These are phyloP conservation scores for Hydroisotoma schaefferi DNA, from an alignment of 2,888 invertebrate species.

Conservation along the genomic window DNA sequence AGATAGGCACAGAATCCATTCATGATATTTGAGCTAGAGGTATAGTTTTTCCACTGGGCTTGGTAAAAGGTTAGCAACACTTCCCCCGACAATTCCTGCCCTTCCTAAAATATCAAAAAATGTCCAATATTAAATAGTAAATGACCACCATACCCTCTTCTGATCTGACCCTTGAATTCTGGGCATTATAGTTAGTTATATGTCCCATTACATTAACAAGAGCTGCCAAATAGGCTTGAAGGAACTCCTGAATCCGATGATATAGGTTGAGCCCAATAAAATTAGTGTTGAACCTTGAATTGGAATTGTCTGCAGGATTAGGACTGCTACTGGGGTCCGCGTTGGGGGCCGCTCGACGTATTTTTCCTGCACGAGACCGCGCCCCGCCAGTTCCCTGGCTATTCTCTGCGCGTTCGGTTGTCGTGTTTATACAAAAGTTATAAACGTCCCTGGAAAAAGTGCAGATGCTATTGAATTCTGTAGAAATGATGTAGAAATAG, in stretches of 20 bases:
- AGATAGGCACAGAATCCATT: slow-evolving; percentile 38
- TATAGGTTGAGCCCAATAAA: slow-evolving; percentile 34
- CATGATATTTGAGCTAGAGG: slow-evolving; percentile 36
- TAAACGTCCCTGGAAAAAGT: slow-evolving; percentile 22
- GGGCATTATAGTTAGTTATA: neutral
- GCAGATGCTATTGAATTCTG: neutral
- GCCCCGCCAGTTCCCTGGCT: neutral
- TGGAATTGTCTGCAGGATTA: slow-evolving; percentile 1
- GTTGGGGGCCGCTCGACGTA: slow-evolving; percentile 9
- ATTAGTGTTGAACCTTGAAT: slow-evolving; percentile 11
- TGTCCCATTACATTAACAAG: slow-evolving; percentile 11
- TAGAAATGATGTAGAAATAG: neutral
- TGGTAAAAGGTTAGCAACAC: slow-evolving; percentile 22
- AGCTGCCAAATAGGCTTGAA: slow-evolving; percentile 21
- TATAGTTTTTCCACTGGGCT: slow-evolving; percentile 27
- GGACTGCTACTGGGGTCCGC: slow-evolving; percentile 7
- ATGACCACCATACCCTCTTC: too few species aligned
- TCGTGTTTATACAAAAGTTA: slow-evolving; percentile 30
- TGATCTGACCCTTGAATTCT: too few species aligned
- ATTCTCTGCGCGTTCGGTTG: slow-evolving; percentile 11
- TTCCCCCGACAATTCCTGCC: slow-evolving; percentile 29
- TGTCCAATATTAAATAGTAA: too few species aligned
- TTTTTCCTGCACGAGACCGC: too few species aligned
- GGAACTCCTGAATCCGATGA: slow-evolving; percentile 19
- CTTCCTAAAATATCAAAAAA: slow-evolving; percentile 10